Conservation (phyloP, 1,140 invertebrate species). For the Temnothorax nylanderi region DNA sequence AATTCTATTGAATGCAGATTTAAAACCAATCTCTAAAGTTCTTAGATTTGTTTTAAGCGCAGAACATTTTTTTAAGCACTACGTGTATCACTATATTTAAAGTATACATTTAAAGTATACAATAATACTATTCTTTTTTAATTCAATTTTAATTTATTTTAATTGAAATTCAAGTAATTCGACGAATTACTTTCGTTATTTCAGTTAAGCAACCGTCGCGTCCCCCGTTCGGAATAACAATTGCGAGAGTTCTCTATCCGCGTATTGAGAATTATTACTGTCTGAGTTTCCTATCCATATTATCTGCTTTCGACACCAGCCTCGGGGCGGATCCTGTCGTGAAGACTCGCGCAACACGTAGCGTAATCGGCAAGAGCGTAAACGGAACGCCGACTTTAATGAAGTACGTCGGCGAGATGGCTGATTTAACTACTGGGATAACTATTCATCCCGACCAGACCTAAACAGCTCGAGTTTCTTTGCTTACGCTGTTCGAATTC, state of each 20-base stretch:
- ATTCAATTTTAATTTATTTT: not conserved
- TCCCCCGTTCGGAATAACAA: conserved; percentile 13
- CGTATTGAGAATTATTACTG: conserved; percentile 43
- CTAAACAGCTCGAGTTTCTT: not conserved
- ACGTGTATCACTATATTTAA: not conserved
- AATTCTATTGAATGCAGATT: not conserved
- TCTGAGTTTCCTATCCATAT: conserved; percentile 50
- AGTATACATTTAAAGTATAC: not conserved
- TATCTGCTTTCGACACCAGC: conserved; percentile 59
- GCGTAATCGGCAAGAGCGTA: conserved; percentile 26
- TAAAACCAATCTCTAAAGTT: not conserved
- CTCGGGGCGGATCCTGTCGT: conserved; percentile 53
- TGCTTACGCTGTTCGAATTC: not conserved
- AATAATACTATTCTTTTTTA: not conserved
- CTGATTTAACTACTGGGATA: conserved; percentile 23
- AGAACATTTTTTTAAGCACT: not conserved
- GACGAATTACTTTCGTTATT: conserved; percentile 23
- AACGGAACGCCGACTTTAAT: conserved; percentile 25
- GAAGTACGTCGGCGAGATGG: not conserved
- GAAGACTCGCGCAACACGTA: conserved; percentile 39
- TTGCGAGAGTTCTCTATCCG: not conserved
- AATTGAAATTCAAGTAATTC: conserved; percentile 6
- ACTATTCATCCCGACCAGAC: not conserved
- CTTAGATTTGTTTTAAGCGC: not conserved
- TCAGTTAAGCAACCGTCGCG: not conserved